phyloP scores from a whole-genome alignment of 2,888 invertebrate species.

The Hypsopygia costalis region DNA sequence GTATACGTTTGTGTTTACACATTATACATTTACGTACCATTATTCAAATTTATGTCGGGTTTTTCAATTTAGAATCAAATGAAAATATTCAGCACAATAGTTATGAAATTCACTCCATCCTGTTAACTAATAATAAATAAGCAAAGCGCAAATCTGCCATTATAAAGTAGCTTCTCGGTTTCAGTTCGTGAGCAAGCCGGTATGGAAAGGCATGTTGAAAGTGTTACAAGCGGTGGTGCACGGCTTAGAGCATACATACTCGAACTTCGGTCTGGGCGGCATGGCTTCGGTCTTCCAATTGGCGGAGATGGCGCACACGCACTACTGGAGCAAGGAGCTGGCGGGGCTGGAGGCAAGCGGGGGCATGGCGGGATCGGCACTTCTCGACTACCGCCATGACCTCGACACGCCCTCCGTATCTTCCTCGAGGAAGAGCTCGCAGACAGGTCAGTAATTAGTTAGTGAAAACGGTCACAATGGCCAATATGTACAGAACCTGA shows the following conservation, averaged over 20 bases:
- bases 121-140: no score
- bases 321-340: slow-evolving; percentile 96
- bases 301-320: slow-evolving; percentile 99
- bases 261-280: slow-evolving; percentile 96
- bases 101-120: no score
- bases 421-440: slow-evolving; percentile 85
- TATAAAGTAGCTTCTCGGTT: slow-evolving; percentile 22
- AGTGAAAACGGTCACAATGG: no score
- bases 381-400: slow-evolving; percentile 53
- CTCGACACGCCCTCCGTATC: slow-evolving; percentile 61
- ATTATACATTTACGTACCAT: no score
- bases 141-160: no score
- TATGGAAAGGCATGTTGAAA: slow-evolving; percentile 98
- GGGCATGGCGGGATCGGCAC: slow-evolving; percentile 65
- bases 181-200: slow-evolving; percentile 92
- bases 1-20: no score
- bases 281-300: slow-evolving; percentile 98
- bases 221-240: slow-evolving; percentile 93
- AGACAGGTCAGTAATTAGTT: slow-evolving; percentile 68
- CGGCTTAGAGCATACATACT: slow-evolving; percentile 95
- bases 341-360: slow-evolving; percentile 76
- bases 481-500: no score
- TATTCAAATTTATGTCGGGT: no score
- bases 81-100: no score
- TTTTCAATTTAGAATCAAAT: no score